A percentile compares a stretch with the other conserved stretches of the same genome.
Conservation (phyloP, 2,113 vertebrate genomes). For the Toxotes chatareus region DNA sequence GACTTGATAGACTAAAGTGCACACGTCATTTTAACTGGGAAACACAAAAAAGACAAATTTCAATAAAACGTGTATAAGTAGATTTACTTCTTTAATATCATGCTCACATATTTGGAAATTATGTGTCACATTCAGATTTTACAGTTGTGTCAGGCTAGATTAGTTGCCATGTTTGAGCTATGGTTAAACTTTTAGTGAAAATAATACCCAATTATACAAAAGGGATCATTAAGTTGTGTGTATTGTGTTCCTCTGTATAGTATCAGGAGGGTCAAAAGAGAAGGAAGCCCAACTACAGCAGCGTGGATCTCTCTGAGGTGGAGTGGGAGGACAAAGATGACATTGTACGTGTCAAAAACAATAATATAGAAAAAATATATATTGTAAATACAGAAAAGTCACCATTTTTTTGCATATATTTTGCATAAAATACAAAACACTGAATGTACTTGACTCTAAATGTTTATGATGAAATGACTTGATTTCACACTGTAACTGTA, state of each 20-base stretch:
- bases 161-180: slow-evolving; percentile 22
- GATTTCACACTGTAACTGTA: not conserved
- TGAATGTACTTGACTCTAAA: slow-evolving; percentile 6
- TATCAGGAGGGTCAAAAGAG: slow-evolving; percentile 95
- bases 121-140: slow-evolving; percentile 27
- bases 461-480: not conserved
- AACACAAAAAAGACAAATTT: slow-evolving; percentile 29
- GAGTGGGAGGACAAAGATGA: slow-evolving; percentile 98
- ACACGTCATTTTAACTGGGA: slow-evolving; percentile 32
- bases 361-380: not conserved
- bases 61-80: slow-evolving; percentile 1
- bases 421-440: not conserved
- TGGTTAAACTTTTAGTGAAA: slow-evolving; percentile 29
- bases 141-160: slow-evolving; percentile 26
- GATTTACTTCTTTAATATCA: slow-evolving; percentile 6
- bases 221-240: slow-evolving; percentile 23
- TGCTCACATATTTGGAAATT: slow-evolving; percentile 8
- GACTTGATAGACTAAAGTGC: slow-evolving; percentile 41
- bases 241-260: slow-evolving; percentile 83
- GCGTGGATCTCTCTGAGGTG: slow-evolving; percentile 97
- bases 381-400: not conserved
- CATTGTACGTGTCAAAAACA: slow-evolving; percentile 84
- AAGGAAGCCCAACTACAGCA: slow-evolving; percentile 96
- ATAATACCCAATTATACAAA: not conserved
- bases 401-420: not conserved